Conservation (phyloP, 2,888 invertebrate species). For the Pocota personata region DNA sequence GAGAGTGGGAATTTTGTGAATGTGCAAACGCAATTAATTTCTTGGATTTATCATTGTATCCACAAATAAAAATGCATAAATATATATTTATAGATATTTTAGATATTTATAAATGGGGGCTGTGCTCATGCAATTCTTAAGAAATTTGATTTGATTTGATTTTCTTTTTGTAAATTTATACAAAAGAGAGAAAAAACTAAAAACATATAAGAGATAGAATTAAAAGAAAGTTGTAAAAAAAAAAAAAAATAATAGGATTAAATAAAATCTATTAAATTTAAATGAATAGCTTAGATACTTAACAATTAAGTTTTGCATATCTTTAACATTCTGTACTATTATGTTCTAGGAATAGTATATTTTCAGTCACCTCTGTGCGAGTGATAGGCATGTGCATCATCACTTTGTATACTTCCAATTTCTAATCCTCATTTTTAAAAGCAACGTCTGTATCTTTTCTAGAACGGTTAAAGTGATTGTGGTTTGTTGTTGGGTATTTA, state of each 20-base stretch:
- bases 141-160: constrained; percentile 73
- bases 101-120: constrained; percentile 37
- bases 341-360: too few species aligned
- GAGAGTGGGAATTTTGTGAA: constrained; percentile 67
- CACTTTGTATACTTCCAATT: too few species aligned
- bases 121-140: constrained; percentile 69
- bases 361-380: too few species aligned
- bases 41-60: constrained; percentile 27
- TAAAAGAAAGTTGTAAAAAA: neutral
- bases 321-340: too few species aligned
- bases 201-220: neutral
- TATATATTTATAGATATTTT: constrained; percentile 55
- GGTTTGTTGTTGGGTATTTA: too few species aligned
- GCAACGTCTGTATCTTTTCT: too few species aligned
- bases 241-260: neutral
- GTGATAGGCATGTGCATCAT: too few species aligned
- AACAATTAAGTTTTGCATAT: too few species aligned
- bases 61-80: constrained; percentile 51
- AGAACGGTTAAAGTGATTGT: too few species aligned
- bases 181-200: neutral
- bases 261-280: too few species aligned
- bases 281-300: too few species aligned
- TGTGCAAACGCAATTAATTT: constrained; percentile 75
- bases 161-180: constrained; percentile 2
- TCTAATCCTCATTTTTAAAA: too few species aligned